A percentile compares a stretch with the other conserved stretches of the same genome.
These are phyloP conservation scores for Hybos culiciformis DNA, from an alignment of 2,888 invertebrate genomes.

Conservation along the genomic window DNA sequence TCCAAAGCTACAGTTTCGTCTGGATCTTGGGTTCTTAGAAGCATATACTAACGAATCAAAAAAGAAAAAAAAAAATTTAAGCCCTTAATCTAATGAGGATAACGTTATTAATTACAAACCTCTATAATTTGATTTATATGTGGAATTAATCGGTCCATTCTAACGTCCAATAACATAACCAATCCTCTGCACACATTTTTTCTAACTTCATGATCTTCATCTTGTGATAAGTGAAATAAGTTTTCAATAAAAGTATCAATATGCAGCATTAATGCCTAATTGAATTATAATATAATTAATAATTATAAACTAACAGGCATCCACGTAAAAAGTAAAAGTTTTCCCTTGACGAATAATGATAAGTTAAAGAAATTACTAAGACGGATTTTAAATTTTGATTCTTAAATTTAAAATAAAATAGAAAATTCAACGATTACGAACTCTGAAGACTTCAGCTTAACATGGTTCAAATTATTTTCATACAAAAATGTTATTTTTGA, in stretches of 20 bases:
- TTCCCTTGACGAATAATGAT: too few relatives aligned
- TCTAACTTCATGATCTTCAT: slow-evolving; percentile 92
- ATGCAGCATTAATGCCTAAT: slow-evolving; percentile 71
- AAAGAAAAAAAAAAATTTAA: too few relatives aligned
- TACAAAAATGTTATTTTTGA: too few relatives aligned
- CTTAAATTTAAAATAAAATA: too few relatives aligned
- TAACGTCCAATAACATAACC: slow-evolving; percentile 89
- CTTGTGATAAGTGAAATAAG: slow-evolving; percentile 85
- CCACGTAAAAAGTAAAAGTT: too few relatives aligned
- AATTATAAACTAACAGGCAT: neutral
- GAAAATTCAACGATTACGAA: too few relatives aligned
- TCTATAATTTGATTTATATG: slow-evolving; percentile 95
- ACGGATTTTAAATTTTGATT: too few relatives aligned
- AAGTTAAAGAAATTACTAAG: too few relatives aligned
- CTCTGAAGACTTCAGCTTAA: too few relatives aligned
- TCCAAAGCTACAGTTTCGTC: slow-evolving; percentile 94
- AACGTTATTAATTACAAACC: too few relatives aligned
- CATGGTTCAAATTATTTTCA: too few relatives aligned
- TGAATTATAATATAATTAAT: neutral
- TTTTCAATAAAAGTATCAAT: slow-evolving; percentile 91
- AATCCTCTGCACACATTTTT: slow-evolving; percentile 97
- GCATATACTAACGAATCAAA: slow-evolving; percentile 60
- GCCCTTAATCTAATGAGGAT: too few relatives aligned
- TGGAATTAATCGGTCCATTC: slow-evolving; percentile 86
- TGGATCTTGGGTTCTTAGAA: slow-evolving; percentile 82